Evolutionary conservation across 2,113 vertebrate species (phyloP).

Genomic region (Crotalus helleri): DNA sequence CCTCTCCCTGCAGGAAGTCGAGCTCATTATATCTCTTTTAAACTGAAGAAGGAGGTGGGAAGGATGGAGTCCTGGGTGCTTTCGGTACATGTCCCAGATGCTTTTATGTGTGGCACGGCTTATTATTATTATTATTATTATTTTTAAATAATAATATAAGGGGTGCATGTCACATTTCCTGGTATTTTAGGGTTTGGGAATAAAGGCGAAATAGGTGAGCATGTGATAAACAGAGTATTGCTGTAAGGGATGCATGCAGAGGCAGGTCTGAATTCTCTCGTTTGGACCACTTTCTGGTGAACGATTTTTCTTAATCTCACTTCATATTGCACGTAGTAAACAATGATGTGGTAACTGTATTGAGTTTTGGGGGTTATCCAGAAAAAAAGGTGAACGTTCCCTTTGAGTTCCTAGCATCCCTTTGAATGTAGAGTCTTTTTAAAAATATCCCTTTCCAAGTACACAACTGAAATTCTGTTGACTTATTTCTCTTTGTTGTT

Average conservation of each 20-base stretch:
- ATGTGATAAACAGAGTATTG: neutral
- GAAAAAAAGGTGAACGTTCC: neutral
- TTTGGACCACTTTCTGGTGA: neutral
- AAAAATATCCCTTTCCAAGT: neutral
- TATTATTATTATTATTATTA: too few relatives aligned
- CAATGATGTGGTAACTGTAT: neutral
- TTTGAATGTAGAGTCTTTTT: too few relatives aligned
- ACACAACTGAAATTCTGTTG: neutral
- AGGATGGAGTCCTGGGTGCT: neutral
- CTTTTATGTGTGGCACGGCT: neutral
- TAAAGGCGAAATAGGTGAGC: neutral
- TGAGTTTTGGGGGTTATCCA: neutral
- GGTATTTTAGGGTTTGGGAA: neutral
- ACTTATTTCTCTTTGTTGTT: neutral
- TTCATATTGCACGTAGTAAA: neutral
- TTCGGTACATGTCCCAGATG: neutral
- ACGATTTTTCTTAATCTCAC: neutral
- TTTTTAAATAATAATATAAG: too few relatives aligned
- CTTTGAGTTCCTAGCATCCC: neutral
- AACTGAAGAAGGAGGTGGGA: neutral
- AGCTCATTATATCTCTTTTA: rapidly evolving
- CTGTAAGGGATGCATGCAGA: neutral
- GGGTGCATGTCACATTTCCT: too few relatives aligned
- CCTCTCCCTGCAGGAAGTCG: neutral
- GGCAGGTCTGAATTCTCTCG: neutral